Percentiles rank a stretch among this genome's conserved stretches.
Conservation (phyloP, 1,140 invertebrate genomes). For the Physella acuta region DNA sequence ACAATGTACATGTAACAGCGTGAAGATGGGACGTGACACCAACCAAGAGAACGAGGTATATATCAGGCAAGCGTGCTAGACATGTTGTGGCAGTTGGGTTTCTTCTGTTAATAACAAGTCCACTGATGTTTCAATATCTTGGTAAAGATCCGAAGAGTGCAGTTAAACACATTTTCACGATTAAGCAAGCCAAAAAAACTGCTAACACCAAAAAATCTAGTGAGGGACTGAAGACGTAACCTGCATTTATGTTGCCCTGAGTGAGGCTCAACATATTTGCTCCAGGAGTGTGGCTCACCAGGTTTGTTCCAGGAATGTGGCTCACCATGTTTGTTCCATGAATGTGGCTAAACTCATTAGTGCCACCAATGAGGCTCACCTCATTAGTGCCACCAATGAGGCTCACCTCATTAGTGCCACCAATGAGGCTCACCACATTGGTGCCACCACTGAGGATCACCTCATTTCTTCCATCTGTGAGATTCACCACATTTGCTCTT, state of each 20-base stretch:
- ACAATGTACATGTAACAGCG: no score
- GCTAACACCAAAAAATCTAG: not conserved
- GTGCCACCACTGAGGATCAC: not conserved
- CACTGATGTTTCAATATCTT: no score
- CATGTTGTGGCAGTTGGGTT: no score
- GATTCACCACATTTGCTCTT: not conserved
- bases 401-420: not conserved
- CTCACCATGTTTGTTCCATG: not conserved
- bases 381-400: not conserved
- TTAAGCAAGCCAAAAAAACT: not conserved
- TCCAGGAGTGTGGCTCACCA: not conserved
- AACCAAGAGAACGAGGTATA: no score
- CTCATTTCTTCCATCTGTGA: not conserved
- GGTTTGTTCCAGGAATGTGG: not conserved
- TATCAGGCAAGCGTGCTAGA: no score
- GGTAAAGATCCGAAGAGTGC: no score
- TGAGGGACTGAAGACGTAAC: not conserved
- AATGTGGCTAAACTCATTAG: not conserved
- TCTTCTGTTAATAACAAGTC: no score
- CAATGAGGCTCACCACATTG: not conserved
- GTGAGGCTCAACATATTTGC: no score
- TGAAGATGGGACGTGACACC: no score
- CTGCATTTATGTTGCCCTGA: not conserved
- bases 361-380: not conserved
- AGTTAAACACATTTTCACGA: no score